Evolutionary conservation across 1,140 invertebrate genomes (phyloP).

Genomic region (Tetragonula clypearis): DNA sequence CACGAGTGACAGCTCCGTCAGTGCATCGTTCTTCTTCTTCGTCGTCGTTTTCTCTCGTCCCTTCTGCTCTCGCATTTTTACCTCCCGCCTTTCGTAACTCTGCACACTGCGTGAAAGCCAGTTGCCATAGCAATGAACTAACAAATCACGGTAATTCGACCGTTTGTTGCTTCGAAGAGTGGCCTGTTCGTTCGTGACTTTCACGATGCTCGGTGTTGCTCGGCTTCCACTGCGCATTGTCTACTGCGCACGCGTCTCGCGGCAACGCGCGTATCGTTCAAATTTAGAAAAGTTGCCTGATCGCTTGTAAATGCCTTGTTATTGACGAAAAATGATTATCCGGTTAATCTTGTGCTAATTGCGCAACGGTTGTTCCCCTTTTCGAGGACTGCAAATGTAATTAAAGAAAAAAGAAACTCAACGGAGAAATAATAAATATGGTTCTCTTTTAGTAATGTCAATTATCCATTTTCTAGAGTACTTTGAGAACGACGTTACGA

Average conservation of each 20-base stretch:
- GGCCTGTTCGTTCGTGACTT: not conserved
- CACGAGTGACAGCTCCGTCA: not conserved
- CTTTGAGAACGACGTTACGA: no score
- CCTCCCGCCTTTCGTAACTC: not conserved
- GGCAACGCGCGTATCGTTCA: conserved; percentile 7
- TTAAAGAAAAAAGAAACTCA: not conserved
- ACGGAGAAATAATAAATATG: not conserved
- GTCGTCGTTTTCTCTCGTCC: not conserved
- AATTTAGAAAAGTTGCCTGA: not conserved
- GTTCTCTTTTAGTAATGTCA: not conserved
- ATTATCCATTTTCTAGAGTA: not conserved
- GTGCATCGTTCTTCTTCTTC: not conserved
- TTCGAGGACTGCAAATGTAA: not conserved
- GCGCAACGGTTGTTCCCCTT: not conserved
- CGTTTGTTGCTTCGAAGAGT: not conserved
- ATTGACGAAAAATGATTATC: not conserved
- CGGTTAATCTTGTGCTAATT: not conserved
- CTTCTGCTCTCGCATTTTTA: not conserved
- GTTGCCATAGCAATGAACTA: not conserved
- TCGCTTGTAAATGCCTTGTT: not conserved
- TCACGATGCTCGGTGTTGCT: not conserved
- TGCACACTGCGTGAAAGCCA: not conserved
- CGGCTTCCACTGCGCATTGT: not conserved
- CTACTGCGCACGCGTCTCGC: conserved; percentile 3
- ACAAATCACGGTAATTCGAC: not conserved